Conservation (phyloP, 2,113 vertebrate genomes). For the Saccopteryx leptura region DNA sequence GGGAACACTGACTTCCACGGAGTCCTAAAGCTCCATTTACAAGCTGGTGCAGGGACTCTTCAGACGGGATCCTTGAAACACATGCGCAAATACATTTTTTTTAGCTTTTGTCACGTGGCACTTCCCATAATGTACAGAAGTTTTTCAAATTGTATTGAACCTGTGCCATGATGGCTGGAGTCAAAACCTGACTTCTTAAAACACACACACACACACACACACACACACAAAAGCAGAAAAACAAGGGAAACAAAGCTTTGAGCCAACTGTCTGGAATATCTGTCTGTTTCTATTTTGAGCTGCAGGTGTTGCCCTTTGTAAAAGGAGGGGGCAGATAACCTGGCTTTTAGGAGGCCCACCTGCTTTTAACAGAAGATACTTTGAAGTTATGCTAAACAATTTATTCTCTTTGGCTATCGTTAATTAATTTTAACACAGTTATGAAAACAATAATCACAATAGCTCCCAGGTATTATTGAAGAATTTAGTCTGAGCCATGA, state of each 20-base stretch:
- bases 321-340: not conserved
- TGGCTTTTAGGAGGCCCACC: not conserved
- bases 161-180: not conserved
- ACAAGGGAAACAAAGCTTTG: not conserved
- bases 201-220: too few relatives aligned
- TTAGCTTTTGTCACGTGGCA: conserved; percentile 22
- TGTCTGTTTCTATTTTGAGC: not conserved
- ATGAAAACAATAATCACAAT: not conserved
- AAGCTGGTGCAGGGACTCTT: not conserved
- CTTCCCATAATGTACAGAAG: not conserved
- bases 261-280: not conserved
- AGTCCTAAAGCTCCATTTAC: not conserved
- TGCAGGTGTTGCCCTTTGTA: not conserved
- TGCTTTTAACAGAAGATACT: conserved; percentile 6
- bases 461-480: not conserved
- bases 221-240: not conserved
- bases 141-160: not conserved
- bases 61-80: not conserved
- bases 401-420: not conserved
- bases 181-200: conserved; percentile 18
- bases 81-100: not conserved
- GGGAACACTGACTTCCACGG: not conserved
- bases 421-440: conserved; percentile 8
- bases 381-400: not conserved
- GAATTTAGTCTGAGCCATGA: not conserved